Evolutionary conservation across 2,113 vertebrate genomes (phyloP), one percentile per base, ranked within the genome.

Genomic region (Lota lota): DNA sequence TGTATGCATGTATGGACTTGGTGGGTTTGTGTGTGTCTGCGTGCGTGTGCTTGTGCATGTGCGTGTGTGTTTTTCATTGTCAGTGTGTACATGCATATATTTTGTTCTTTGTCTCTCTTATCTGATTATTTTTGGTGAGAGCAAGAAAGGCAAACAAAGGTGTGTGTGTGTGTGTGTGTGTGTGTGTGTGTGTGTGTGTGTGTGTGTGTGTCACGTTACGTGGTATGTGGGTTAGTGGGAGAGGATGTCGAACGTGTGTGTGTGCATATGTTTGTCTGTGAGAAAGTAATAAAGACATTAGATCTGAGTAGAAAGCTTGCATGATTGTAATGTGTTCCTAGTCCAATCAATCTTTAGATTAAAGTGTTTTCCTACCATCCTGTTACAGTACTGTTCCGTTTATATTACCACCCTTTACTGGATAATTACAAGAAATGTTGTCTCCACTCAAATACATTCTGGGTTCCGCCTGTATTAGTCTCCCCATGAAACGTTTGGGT

Each of bases 181-280:
- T 51, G 50, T 51, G 50, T 53, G 50, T 53, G 51, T 53, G 51
- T 53, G 51, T 53, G 53, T 54, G 53, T 54, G 15, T 54, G 53
- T 54, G 53, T 54, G 15, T 54, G 18, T 54, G 53, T 17, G 4
- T n/a, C n/a, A n/a, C n/a, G n/a, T n/a, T n/a, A n/a, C n/a, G 77
- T 64, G 79, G 82, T 74, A 87, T 87, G 85, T 61, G 79, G 64
- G 76, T 72, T 77, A 76, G 77, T 85, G 60, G 22, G 11, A 61
- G 60, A 71, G 68, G 70, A 81, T 69, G 73, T 77, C 71, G 76
- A 74, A 80, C 63, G 69, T 54, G 53, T 54, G 15, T 54, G 53
- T 54, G 53, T 54, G 15, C 17, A 6, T 21, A 33, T 5, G 40
- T 22, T 17, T 19, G 53, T 17, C 4, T 17, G 53, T 17, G 16